Evolutionary conservation across 2,888 invertebrate species (phyloP), one percentile per base, ranked within the genome.

Genomic region (Odontocerum albicorne): DNA sequence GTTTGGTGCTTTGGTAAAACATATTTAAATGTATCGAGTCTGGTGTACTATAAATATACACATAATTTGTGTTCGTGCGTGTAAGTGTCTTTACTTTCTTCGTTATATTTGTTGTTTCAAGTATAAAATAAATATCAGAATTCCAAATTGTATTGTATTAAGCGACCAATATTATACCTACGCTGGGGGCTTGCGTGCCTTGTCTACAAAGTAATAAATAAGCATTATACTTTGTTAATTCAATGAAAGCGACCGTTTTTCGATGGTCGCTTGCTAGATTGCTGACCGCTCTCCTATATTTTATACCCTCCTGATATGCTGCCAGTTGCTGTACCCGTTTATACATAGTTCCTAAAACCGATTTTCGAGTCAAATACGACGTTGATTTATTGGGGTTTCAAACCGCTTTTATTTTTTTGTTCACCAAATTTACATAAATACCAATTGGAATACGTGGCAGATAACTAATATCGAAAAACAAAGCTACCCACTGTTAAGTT

Each of bases 201-300:
- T 50, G 53, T 57, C 54, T 43, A 40, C 51, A 31, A 13, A 35
- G 57, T 53, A 54, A 60, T 60, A 60, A 60, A 60, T 60, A 60
- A 60, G 53, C 60, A 60, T 60, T 60, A 60, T 60, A 60, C 60
- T 57, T 60, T 54, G 60, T 57, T 60, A 60, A 57, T 60, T 60
- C 60, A 60, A 60, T 60, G 60, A 60, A 57, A 51, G 40, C 49
- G 56, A 54, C 57, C 60, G 54, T 60, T 60, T 60, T 60, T 60
- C 60, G 60, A 57, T 51, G 51, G 54, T 49, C 44, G 55, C 49
- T 57, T 59, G 53, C 56, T 53, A 59, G 56, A 59, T 59, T 56
- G 53, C 59, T 53, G 49, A 55, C 59, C 52, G 52, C 47, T 53
- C 49, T 44, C 39, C 42, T 53, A 50, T 56, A 59, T 56, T 56